Evolutionary conservation across 2,113 vertebrate species (phyloP).

Genomic region (Dasyornis broadbenti): DNA sequence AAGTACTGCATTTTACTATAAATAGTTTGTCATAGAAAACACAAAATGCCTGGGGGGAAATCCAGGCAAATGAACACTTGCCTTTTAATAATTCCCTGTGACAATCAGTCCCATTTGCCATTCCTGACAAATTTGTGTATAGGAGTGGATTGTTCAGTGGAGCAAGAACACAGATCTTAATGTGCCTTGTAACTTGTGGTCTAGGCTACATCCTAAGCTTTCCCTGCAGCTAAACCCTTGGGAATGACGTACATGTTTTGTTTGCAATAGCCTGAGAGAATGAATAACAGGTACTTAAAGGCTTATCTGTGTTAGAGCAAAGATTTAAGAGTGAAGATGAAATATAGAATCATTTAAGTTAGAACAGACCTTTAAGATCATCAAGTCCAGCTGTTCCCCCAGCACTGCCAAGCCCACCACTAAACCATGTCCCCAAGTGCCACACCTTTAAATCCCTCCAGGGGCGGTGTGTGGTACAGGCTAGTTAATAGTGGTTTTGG

Average conservation of each 20-base stretch:
- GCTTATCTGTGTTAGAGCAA: background rate
- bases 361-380: background rate
- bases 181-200: background rate
- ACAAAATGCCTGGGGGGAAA: background rate
- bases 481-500: background rate
- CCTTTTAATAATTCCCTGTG: background rate
- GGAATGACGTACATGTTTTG: background rate
- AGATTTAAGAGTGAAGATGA: background rate
- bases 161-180: background rate
- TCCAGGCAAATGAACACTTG: background rate
- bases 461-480: background rate
- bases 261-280: background rate
- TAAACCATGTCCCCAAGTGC: background rate
- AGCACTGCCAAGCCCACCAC: background rate
- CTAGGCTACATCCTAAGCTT: background rate
- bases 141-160: background rate
- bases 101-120: background rate
- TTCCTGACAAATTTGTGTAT: background rate
- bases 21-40: background rate
- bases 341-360: background rate
- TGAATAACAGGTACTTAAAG: no score
- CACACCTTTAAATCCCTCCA: background rate
- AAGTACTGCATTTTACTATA: background rate
- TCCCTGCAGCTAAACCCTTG: background rate
- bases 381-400: background rate